Evolutionary conservation across 2,113 vertebrate genomes (phyloP), one percentile per base, ranked within the genome.

Genomic region (Struthidea cinerea): DNA sequence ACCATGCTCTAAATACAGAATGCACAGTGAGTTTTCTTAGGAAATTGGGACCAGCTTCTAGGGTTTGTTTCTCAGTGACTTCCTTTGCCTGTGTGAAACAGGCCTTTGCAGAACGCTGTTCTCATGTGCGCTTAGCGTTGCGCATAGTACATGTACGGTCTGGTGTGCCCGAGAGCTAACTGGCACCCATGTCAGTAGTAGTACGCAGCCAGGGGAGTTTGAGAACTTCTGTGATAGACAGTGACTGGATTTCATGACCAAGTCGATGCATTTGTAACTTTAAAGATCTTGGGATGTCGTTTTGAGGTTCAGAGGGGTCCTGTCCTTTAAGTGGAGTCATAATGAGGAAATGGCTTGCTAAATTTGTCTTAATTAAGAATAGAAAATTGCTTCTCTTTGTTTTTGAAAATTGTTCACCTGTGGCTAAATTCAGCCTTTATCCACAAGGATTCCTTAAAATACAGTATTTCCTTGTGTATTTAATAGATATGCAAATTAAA

Each of bases 91-190:
- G 6, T 47, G 27, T 67, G n/a, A 39, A 88, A 56, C 17, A 68
- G 59, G 63, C 73, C 33, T 56, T 56, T 63, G 52, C 8, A 2
- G 37, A 61, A 22, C 9, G 2, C 10, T 55, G 7, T 33, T 52
- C 56, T 73, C 1, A 0, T 15, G 28, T 32, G 55, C 5, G 0
- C 57, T 56, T 26, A 24, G 20, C 41, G 5, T 2, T 32, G 19
- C 57, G 42, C 1, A 2, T 26, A 5, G 28, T 20, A 46, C 73
- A 0, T 16, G 16, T 20, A 41, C 47, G 56, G 55, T 37, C 49
- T 16, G 26, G 15, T 50, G 6, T 49, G 44, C 42, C 16, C 22
- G 4, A 44, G 67, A 81, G 78, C 49, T 59, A 22, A 21, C 17
- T 52, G 49, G 23, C 20, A 11, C n/a, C 11, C 1, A 0, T 26